Evolutionary conservation across 2,797 vertebrate genomes (phyloP), one percentile per base, ranked within the genome.

Genomic region (Lemur catta): DNA sequence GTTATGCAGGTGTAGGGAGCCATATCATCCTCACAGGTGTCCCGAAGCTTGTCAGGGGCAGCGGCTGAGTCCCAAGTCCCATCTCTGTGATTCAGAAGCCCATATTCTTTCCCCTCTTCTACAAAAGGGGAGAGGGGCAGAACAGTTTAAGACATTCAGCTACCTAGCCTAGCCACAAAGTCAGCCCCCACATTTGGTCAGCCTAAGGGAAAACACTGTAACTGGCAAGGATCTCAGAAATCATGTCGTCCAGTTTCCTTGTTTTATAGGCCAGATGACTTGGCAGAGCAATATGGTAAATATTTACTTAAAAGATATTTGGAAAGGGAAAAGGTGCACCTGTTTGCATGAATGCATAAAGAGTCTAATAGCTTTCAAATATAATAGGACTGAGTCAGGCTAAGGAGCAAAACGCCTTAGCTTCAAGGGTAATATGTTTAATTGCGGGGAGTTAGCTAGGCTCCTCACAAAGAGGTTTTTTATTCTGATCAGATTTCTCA

Each of bases 301-400:
- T 94, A 72, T 74, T 93, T 87, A 59, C 30, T 71, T 78, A 48
- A 82, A 86, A 92, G 18, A 22, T 78, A 78, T 67, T 81, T 89
- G 33, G 12, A 85, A 92, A 89, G 26, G 43, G 43, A 71, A 67
- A 63, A n/a, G 10, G n/a, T 63, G 12, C 26, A 55, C 24, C 12
- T 50, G 14, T 38, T 85, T 35, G 43, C n/a, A 41, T 59, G 48
- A 3, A 30, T 79, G 9, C 38, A 57, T 72, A 61, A 59, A 71
- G 43, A 79, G 69, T 74, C 72, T 43, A 61, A 61, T 24, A 18
- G 26, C 11, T 87, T 75, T 65, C 18, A 87, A 81, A 72, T 65
- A 41, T 26, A 24, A 7, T 87, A 38, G 18, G 5, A 28, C 81
- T 80, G 38, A 79, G 7, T 20, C 30, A 74, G 46, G 38, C 7